Percentiles rank a stretch among this genome's conserved stretches.
Conservation (phyloP, 1,140 invertebrate genomes). For the Gonioctena quinquepunctata region DNA sequence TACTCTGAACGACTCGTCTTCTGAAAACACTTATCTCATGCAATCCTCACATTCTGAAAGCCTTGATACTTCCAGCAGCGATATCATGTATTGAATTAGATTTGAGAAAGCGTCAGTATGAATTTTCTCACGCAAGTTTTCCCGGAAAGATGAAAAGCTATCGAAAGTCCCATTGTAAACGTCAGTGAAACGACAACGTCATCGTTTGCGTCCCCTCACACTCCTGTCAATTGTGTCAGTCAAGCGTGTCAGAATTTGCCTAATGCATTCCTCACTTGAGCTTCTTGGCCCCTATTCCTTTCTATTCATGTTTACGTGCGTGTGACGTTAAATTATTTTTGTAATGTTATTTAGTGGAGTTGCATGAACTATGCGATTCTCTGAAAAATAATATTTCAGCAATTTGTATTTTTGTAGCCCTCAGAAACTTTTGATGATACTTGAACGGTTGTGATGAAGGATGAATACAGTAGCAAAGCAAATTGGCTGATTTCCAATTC, state of each 20-base stretch:
- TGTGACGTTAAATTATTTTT: constrained; percentile 16
- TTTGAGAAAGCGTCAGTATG: neutral
- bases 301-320: constrained; percentile 14
- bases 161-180: neutral
- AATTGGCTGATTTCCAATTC: too few relatives aligned
- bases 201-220: neutral
- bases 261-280: constrained; percentile 16
- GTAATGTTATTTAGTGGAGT: neutral
- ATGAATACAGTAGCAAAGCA: too few relatives aligned
- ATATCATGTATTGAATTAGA: neutral
- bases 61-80: neutral
- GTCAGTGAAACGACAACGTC: constrained; percentile 2
- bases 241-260: constrained; percentile 18
- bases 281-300: neutral
- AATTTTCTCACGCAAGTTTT: neutral
- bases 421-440: too few relatives aligned
- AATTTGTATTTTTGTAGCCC: too few relatives aligned
- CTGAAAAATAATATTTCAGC: too few relatives aligned
- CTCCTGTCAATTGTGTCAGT: constrained; percentile 6
- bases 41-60: neutral
- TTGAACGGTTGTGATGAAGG: too few relatives aligned
- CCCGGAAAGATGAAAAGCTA: neutral
- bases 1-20: too few relatives aligned
- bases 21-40: too few relatives aligned
- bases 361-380: too few relatives aligned